phyloP scores from a whole-genome alignment of 53 echinoderm and acorn worm genomes.

The Temnopleurus reevesii region DNA sequence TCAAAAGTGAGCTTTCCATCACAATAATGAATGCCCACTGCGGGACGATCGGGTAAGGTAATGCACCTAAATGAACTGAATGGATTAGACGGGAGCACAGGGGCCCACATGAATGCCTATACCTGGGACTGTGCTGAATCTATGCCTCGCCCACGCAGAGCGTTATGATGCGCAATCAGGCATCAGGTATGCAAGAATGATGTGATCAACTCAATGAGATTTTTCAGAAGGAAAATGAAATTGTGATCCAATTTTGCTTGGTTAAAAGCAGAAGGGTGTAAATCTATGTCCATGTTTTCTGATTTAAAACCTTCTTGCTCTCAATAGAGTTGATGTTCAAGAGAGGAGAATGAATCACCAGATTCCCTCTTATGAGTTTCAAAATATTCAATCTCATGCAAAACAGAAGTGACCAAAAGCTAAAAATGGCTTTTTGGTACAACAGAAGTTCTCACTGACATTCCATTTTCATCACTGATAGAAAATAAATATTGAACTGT shows the following conservation, averaged over 20 bases:
- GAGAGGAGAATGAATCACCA: no score
- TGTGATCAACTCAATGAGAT: neutral
- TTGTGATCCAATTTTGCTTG: neutral
- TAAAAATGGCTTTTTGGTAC: no score
- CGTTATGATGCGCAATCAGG: neutral
- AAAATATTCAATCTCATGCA: no score
- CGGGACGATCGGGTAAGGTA: neutral
- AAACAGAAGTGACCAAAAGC: no score
- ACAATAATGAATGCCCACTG: constrained; percentile 25
- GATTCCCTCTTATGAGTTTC: no score
- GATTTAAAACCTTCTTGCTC: no score
- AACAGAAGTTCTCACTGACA: no score
- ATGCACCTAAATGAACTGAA: constrained; percentile 32
- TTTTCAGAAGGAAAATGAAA: neutral
- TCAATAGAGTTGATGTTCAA: no score
- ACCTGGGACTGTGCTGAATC: neutral
- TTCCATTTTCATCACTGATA: no score
- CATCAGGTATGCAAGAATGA: neutral
- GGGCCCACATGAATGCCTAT: neutral
- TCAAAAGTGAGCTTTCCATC: neutral
- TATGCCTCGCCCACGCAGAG: neutral
- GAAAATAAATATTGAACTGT: no score
- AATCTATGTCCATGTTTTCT: no score
- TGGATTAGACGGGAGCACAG: neutral
- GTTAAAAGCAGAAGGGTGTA: no score